Base-by-base conservation (phyloP, 2,797 vertebrate genomes). In the Chiloscyllium punctatum region DNA sequence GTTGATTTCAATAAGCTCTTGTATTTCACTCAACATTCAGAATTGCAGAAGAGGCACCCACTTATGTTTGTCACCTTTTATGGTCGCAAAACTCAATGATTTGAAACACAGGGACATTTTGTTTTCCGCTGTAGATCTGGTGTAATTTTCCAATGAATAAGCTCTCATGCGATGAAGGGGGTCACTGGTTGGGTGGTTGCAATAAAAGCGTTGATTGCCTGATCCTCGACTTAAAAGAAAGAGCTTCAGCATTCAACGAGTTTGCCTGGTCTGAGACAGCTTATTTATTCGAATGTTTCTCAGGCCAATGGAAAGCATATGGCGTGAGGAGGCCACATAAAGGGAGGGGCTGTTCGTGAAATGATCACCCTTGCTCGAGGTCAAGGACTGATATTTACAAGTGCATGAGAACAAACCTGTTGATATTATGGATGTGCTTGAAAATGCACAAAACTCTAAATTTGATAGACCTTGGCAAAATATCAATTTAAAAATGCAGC, bases 191-290 rank as follows among this genome's bases (percentile, higher is more conserved):
- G 97, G 97, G 97, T 97, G 97, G 97, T 96, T 97, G 97, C 97
- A 97, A 97, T 97, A 96, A 97, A 98, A 98, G 98, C 96, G 96
- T 62, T 98, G 98, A 98, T 98, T 98, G 97, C 97, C 97, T 96
- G 97, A 97, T 97, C 97, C 97, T 98, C 97, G 96, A 97, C 96
- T 96, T 57, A 95, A 96, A 48, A 97, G 96, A 97, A 96, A 97
- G 97, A 97, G 97, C 96, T 95, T 96, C 96, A 96, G 96, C 97
- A 96, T 97, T 98, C 96, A 96, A 97, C 72, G 42, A 94, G 51
- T 53, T 74, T 94, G 69, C 94, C 53, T 97, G 96, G 97, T 96
- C 51, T 25, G 95, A 57, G 96, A 97, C 95, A 96, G 97, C 97
- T 96, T 96, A 96, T 95, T 96, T 97, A 96, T 96, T 94, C 74